Base-by-base conservation (phyloP, 2,888 invertebrate species). In the Eucera pruinosa region DNA sequence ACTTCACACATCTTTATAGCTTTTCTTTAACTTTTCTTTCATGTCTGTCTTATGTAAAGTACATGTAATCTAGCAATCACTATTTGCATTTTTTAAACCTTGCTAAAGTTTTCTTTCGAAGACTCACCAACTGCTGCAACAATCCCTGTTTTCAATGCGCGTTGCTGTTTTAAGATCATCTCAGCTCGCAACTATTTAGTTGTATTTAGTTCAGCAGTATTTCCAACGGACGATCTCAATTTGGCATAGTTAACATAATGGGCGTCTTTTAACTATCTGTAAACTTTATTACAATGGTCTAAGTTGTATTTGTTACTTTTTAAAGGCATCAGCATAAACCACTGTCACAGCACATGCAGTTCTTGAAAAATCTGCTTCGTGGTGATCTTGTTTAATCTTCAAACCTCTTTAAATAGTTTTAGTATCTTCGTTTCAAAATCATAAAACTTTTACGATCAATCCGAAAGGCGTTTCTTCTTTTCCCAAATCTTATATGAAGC, bases 321-420 rank as follows among this genome's bases (percentile, higher is more conserved):
- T 65, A 75, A 84, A 85, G 85, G 84, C 78, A 84, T 81, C 77
- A 73, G 72, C 72, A 76, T 76, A 72, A 69, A 76, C 73, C 65
- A 60, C 48, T 64, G 70, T 82, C 61, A 70, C 78, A 52, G 57
- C 52, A 52, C 57, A 43, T 58, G 50, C 55, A 67, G 72, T 43
- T 71, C 67, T 65, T 48, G 27, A 62, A 47, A 64, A 55, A 67
- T 55, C 60, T 61, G 75, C 72, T 70, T 68, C 54, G 48, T 66
- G 60, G 54, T 67, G 61, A 68, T 67, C 39, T 71, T 27, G 39
- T 74, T 75, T 74, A 23, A 50, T 72, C 68, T 72, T 70, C 61
- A 54, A 57, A 57, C 62, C 57, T 58, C 11, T 54, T 72, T 52
- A 47, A 64, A 64, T 62, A 72, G 64, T 70, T 77, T 64, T 52